Conservation (phyloP, 2,113 vertebrate species). For the Urocolius indicus region DNA sequence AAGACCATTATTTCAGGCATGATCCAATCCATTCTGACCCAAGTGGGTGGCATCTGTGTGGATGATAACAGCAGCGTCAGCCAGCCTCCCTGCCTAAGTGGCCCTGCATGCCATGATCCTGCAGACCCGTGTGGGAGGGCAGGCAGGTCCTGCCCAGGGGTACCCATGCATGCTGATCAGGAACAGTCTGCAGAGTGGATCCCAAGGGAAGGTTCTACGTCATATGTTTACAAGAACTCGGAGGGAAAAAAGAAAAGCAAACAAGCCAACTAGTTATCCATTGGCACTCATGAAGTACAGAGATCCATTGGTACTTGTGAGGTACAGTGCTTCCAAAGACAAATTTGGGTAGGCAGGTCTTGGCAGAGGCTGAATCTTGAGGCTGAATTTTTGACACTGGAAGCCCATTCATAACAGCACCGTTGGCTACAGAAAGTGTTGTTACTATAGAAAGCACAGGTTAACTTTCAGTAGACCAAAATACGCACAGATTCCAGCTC, state of each 20-base stretch:
- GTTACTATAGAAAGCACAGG: not conserved
- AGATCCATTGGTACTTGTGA: not conserved
- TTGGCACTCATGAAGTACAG: not conserved
- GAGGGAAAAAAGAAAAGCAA: not conserved
- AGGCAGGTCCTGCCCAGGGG: not conserved
- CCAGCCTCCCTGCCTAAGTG: not conserved
- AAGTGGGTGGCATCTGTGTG: not conserved
- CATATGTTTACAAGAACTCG: not conserved
- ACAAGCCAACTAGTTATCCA: not conserved
- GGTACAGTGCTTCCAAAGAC: not conserved
- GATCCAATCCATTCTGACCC: not conserved
- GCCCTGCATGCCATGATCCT: not conserved
- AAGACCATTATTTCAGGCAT: not conserved
- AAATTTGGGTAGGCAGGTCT: not conserved
- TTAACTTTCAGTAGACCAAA: not conserved
- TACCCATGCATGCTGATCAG: fast-evolving
- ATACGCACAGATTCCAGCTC: not conserved
- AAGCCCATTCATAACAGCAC: not conserved
- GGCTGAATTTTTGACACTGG: not conserved
- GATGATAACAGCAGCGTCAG: not conserved
- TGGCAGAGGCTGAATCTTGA: not conserved
- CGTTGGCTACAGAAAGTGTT: not conserved
- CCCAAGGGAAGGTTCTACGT: not conserved
- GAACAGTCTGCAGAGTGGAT: not conserved
- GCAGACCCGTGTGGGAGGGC: fast-evolving